Percentiles rank a stretch among this genome's conserved stretches.
These are phyloP conservation scores for Mythimna vitellina DNA, from an alignment of 2,888 invertebrate genomes.

Conservation along the genomic window DNA sequence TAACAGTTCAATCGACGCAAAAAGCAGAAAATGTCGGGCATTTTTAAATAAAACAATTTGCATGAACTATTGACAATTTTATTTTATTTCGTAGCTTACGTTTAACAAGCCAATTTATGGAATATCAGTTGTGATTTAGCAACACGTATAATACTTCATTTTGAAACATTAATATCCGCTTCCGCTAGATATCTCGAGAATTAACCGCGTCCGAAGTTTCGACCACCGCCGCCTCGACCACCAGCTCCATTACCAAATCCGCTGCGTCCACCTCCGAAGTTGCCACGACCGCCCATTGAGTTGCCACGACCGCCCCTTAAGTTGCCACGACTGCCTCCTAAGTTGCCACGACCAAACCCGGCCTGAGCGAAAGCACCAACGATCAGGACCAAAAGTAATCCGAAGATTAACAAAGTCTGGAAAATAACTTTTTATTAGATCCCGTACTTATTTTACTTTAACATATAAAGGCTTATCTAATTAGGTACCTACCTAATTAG, in stretches of 20 bases:
- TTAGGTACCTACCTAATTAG: no score
- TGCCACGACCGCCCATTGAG: constrained; percentile 46
- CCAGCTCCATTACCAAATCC: constrained; percentile 54
- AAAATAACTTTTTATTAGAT: background rate
- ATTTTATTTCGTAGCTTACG: background rate
- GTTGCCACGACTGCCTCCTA: constrained; percentile 48
- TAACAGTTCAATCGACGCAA: background rate
- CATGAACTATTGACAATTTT: background rate
- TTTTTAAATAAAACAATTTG: background rate
- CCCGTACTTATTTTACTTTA: no score
- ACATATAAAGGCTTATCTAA: no score
- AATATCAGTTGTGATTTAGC: background rate
- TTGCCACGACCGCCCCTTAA: constrained; percentile 46
- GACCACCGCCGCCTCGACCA: constrained; percentile 36
- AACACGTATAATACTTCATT: no score
- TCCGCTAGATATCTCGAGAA: background rate
- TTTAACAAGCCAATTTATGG: background rate
- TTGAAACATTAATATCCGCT: no score
- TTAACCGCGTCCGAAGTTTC: background rate
- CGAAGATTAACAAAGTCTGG: constrained; percentile 65
- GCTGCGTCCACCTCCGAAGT: constrained; percentile 45
- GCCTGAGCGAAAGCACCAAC: constrained; percentile 61
- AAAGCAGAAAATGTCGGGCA: background rate
- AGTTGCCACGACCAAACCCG: constrained; percentile 37
- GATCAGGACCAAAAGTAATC: constrained; percentile 61